phyloP scores from a whole-genome alignment of 2,797 vertebrate genomes.

The Catamblyrhynchus diadema region DNA sequence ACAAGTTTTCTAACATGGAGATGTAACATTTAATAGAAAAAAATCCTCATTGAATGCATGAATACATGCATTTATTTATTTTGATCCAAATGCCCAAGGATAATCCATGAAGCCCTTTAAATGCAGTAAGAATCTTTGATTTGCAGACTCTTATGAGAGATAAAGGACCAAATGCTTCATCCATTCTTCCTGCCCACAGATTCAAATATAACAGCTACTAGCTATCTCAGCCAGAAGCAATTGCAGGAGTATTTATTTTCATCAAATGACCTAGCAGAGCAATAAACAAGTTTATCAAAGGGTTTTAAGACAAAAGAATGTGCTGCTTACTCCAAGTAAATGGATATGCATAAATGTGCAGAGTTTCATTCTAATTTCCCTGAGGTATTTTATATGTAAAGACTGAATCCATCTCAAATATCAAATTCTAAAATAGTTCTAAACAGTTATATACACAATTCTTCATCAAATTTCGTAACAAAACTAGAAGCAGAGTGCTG shows the following conservation, averaged over 20 bases:
- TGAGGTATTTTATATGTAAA: not conserved
- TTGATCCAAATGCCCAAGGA: not conserved
- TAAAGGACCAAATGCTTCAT: not conserved
- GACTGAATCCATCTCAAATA: not conserved
- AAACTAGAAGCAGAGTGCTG: not conserved
- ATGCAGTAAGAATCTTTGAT: not conserved
- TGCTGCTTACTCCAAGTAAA: not conserved
- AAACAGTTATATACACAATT: not conserved
- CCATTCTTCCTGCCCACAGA: not conserved
- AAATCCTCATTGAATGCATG: not conserved
- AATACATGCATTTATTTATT: not conserved
- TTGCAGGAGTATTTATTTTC: not conserved
- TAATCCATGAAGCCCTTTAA: not conserved
- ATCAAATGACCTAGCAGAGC: not conserved
- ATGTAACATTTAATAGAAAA: not conserved
- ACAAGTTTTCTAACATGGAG: not conserved
- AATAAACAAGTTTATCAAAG: not conserved
- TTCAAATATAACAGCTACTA: not conserved
- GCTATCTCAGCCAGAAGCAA: not conserved
- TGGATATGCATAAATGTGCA: not conserved
- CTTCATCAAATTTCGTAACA: not conserved
- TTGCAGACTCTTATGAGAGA: not conserved
- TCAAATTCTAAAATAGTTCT: not conserved
- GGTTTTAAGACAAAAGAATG: not conserved
- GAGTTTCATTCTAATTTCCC: not conserved